Percentiles rank a stretch among this genome's conserved stretches.
Evolutionary conservation across 1,140 invertebrate species (phyloP).

Genomic region (Apis florea): DNA sequence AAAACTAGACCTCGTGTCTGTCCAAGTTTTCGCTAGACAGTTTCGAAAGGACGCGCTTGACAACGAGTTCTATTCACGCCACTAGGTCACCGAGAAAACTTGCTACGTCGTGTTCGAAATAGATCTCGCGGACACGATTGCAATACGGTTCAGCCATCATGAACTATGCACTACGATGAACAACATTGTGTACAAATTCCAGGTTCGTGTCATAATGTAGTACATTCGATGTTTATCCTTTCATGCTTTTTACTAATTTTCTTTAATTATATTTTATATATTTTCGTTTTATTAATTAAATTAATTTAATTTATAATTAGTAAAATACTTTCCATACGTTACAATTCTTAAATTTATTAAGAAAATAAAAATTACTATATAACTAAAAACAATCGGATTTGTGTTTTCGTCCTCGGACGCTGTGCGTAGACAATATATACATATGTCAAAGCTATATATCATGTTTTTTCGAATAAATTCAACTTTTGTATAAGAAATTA

Average conservation of each 20-base stretch:
- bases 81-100: slow-evolving; percentile 74
- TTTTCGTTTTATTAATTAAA: background rate
- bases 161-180: slow-evolving; percentile 21
- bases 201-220: background rate
- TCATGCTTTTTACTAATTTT: background rate
- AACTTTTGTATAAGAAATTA: background rate
- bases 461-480: background rate
- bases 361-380: background rate
- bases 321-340: background rate
- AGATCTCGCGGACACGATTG: slow-evolving; percentile 52
- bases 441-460: background rate
- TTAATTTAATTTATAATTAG: background rate
- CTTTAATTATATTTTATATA: background rate
- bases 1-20: slow-evolving; percentile 58
- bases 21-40: slow-evolving; percentile 68
- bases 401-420: background rate
- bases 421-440: background rate
- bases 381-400: background rate
- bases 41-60: slow-evolving; percentile 71
- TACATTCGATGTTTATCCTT: background rate
- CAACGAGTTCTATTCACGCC: slow-evolving; percentile 73
- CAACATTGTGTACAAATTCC: slow-evolving; percentile 7
- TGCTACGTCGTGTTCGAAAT: slow-evolving; percentile 66
- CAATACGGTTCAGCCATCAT: slow-evolving; percentile 25
- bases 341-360: background rate